Evolutionary conservation across 2,113 vertebrate species (phyloP).

Genomic region (Bubo bubo): DNA sequence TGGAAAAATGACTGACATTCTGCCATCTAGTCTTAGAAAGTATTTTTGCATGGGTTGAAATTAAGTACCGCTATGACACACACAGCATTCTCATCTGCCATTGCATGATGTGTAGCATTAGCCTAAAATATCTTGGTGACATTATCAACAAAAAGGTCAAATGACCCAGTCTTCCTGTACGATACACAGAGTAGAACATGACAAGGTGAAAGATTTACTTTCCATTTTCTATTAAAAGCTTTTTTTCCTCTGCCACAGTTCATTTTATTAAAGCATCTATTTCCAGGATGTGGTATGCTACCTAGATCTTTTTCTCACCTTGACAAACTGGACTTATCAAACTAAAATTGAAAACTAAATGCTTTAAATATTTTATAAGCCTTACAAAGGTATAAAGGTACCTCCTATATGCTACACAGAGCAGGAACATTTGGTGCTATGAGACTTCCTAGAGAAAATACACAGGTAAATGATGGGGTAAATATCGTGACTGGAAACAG

Average conservation of each 20-base stretch:
- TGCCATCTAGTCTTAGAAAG: neutral
- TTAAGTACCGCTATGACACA: neutral
- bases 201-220: neutral
- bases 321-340: neutral
- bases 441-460: neutral
- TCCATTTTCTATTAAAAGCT: neutral
- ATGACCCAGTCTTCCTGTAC: neutral
- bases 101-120: neutral
- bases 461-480: neutral
- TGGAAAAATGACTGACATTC: neutral
- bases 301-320: neutral
- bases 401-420: neutral
- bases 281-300: neutral
- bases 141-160: slow-evolving; percentile 60
- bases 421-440: neutral
- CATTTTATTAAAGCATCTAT: neutral
- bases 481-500: neutral
- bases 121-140: slow-evolving; percentile 8
- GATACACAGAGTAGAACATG: neutral
- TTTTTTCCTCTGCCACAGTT: neutral
- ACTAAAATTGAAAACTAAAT: neutral
- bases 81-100: neutral
- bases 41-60: slow-evolving; percentile 21
- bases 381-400: neutral
- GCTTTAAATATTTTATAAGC: neutral